Evolutionary conservation across 2,797 vertebrate genomes (phyloP), one percentile per base, ranked within the genome.

Genomic region (Artibeus jamaicensis): DNA sequence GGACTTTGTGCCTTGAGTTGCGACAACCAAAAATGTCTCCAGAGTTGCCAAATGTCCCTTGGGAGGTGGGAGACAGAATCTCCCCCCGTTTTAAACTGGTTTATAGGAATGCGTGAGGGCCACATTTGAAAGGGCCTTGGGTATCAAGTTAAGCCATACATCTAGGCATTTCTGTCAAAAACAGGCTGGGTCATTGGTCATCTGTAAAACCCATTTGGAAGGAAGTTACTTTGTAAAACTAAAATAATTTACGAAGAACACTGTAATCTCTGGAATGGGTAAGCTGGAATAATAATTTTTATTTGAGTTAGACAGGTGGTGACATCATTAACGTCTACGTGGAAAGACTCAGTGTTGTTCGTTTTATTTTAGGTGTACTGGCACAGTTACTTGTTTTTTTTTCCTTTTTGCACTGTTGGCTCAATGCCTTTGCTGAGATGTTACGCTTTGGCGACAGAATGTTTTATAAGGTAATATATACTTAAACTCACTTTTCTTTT

Each of bases 351-450:
- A 53, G 73, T 46, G 16, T 9, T 89, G 19, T 91, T 39, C 2
- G 34, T 89, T 77, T 97, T 94, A 39, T 92, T 81, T 96, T 96
- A 99, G 99, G 99, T 96, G 99, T 99, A 1, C 98, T 99, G 97
- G 98, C 99, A 57, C 98, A 99, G 34, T 99, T 99, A 89, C 97
- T 99, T 97, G 98, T 94, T 9, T 99, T 99, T 97, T 99, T 99
- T 97, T 99, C 99, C 0, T 99, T 99, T 98, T 99, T 99, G 87
- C 99, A 99, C 98, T 99, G 99, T 93, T 99, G 99, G 99, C 99
- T 99, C 59, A 99, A 99, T 9, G 99, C 99, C 0, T 99, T 99
- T 98, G 99, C 99, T 0, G 99, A 99, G 99, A 99, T 99, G 99
- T 98, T 99, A 84, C 98, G 99, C 91, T 99, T 99, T 97, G 99